phyloP scores from a whole-genome alignment of 2,888 invertebrate genomes.

The Candidula unifasciata region DNA sequence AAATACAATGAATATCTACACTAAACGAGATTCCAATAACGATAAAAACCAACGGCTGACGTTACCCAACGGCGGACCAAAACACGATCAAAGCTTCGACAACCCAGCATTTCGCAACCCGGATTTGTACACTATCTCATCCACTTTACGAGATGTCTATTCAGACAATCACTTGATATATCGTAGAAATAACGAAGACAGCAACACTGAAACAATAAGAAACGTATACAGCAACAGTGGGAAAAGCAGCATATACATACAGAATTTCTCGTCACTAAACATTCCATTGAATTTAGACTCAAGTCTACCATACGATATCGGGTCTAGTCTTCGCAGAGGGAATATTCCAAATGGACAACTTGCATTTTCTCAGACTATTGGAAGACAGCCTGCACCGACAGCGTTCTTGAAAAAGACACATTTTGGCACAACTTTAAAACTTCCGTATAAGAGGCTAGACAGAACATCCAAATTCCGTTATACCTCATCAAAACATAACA shows the following conservation, averaged over 20 bases:
- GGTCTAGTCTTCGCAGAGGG: neutral
- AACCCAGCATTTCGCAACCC: neutral
- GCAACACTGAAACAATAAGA: neutral
- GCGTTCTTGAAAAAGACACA: neutral
- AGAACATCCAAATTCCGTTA: neutral
- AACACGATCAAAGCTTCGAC: neutral
- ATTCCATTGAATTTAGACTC: neutral
- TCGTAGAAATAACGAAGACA: neutral
- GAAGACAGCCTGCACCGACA: neutral
- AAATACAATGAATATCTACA: neutral
- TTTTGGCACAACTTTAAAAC: neutral
- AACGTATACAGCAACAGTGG: neutral
- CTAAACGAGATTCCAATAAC: neutral
- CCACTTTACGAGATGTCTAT: neutral
- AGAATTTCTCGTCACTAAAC: too few species aligned
- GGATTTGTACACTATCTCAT: neutral
- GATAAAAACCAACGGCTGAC: neutral
- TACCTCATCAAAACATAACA: conserved; percentile 59
- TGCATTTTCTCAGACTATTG: neutral
- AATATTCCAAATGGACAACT: neutral
- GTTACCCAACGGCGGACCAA: neutral
- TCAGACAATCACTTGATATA: neutral
- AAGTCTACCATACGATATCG: neutral
- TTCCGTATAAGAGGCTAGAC: neutral
- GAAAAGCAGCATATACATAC: neutral